Evolutionary conservation across 2,113 vertebrate genomes (phyloP), one percentile per base, ranked within the genome.

Genomic region (Toxotes jaculatrix): DNA sequence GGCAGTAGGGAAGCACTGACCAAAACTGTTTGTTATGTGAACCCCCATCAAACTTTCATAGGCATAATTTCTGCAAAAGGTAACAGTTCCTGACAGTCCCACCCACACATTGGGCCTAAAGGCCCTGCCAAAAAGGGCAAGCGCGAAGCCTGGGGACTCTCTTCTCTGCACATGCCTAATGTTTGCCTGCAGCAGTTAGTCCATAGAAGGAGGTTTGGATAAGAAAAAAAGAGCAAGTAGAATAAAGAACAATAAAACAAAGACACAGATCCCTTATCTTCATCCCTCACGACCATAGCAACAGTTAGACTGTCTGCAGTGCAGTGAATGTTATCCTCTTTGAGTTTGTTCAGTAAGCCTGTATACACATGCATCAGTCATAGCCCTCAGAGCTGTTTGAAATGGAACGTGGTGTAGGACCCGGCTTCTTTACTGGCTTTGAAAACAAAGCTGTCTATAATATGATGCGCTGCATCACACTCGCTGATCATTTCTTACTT

Each of bases 11-110:
- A 64, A 64, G 80, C 60, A 72, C 79, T 88, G 87, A 82, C 79
- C 80, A 74, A 78, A 84, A 85, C 73, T 89, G 80, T 86, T 72
- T 87, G 72, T 77, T 81, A 82, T 72, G 49, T 81, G 77, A 81
- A 80, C 51, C 79, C 65, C 60, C 71, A 91, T 94, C 85, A 93
- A 90, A 93, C 77, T 88, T 93, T 92, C 69, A 90, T 74, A 31
- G 79, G 47, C 34, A 79, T 79, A 60, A 72, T 85, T 82, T 83
- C 57, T 78, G 81, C 59, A 64, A 89, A 80, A 77, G 74, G 66
- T 92, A 91, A 91, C 74, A 74, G 75, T 72, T 86, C 47, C 72
- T 88, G 89, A 93, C 88, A 86, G 80, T 79, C 47, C 81, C 89
- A 62, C 88, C 90, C 86, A 91, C 89, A 86, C 79, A 40, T 0